Evolutionary conservation across 2,113 vertebrate species (phyloP).

Genomic region (Gulo gulo): DNA sequence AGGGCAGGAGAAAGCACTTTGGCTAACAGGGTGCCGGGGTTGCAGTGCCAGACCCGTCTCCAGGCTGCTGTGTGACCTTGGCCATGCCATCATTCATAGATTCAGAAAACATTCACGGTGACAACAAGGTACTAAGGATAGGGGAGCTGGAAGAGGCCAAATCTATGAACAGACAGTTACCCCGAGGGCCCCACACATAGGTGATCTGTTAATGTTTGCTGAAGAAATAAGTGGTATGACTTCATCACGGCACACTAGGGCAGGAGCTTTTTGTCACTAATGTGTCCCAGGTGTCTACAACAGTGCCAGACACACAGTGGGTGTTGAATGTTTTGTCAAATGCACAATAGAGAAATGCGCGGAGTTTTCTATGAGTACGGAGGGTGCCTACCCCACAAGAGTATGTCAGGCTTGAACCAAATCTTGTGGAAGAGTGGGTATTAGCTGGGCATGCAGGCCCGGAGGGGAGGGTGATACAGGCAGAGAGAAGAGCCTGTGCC

Average conservation of each 20-base stretch:
- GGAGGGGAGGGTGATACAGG: background rate
- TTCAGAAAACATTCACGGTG: background rate
- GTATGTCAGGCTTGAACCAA: background rate
- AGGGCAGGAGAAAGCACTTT: background rate
- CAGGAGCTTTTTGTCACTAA: background rate
- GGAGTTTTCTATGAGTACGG: background rate
- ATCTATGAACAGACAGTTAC: background rate
- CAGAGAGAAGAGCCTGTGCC: background rate
- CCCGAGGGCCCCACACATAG: background rate
- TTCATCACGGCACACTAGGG: background rate
- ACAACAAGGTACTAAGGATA: background rate
- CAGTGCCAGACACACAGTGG: background rate
- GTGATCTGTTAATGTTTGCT: background rate
- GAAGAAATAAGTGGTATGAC: background rate
- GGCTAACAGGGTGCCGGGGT: background rate
- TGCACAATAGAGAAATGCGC: background rate
- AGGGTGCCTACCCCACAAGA: background rate
- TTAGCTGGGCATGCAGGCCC: background rate
- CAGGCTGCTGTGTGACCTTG: background rate
- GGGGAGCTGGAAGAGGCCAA: background rate
- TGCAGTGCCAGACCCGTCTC: background rate
- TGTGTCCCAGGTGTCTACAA: background rate
- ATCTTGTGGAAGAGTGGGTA: background rate
- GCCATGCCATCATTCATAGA: constrained; percentile 34
- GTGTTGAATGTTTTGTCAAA: background rate